phyloP scores from a whole-genome alignment of 2,888 invertebrate genomes.

The Sinotaia quadrata region DNA sequence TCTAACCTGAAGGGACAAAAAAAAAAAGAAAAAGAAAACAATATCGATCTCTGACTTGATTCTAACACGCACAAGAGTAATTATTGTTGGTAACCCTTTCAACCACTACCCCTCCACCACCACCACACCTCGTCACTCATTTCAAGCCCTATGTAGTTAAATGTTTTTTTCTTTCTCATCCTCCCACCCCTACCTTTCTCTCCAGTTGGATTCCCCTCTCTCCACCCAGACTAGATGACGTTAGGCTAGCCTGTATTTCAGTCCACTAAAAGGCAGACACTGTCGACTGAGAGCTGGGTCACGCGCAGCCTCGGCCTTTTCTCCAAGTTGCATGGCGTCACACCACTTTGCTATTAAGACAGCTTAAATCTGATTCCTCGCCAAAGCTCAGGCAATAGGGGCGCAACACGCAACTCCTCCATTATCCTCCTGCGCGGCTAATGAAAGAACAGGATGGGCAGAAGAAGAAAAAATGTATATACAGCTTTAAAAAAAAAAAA shows the following conservation, averaged over 20 bases:
- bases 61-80: too few species aligned
- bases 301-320: neutral
- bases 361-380: slow-evolving; percentile 17
- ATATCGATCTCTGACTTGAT: too few species aligned
- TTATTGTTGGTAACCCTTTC: too few species aligned
- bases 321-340: slow-evolving; percentile 17
- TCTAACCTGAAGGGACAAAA: too few species aligned
- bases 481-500: too few species aligned
- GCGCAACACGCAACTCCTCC: slow-evolving; percentile 18
- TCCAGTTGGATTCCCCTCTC: neutral
- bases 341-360: slow-evolving; percentile 12
- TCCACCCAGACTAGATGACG: neutral
- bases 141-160: too few species aligned
- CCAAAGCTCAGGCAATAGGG: slow-evolving; percentile 11
- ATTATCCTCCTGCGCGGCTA: slow-evolving; percentile 15
- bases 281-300: neutral
- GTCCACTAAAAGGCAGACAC: too few species aligned
- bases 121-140: too few species aligned
- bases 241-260: too few species aligned
- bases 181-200: neutral
- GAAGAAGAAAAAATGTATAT: too few species aligned
- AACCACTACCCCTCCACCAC: too few species aligned
- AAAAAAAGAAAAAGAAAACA: too few species aligned
- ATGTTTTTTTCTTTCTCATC: neutral
- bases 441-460: slow-evolving; percentile 2